phyloP scores from a whole-genome alignment of 1,140 invertebrate species.

The Drosophila serrata region DNA sequence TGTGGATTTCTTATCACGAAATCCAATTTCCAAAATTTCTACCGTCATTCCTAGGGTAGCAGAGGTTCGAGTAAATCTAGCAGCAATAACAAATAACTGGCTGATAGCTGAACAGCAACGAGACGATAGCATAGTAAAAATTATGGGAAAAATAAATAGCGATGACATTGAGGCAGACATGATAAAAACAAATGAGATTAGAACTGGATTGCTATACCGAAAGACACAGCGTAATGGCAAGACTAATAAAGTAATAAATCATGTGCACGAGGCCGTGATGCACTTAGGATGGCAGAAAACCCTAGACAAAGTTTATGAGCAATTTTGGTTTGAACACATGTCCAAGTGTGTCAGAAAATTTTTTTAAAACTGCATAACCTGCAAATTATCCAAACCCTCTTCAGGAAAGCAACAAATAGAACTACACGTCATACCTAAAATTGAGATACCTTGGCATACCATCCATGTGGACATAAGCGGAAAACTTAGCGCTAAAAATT shows the following conservation, averaged over 20 bases:
- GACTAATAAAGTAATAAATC: constrained; percentile 28
- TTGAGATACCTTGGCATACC: too few relatives aligned
- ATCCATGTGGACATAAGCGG: too few relatives aligned
- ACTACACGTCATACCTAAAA: not conserved
- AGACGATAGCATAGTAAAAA: not conserved
- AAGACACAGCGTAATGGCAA: constrained; percentile 16
- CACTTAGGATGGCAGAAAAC: constrained; percentile 26
- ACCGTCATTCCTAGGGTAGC: too few relatives aligned
- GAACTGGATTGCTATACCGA: not conserved
- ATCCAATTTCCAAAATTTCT: not conserved
- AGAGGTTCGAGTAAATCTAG: too few relatives aligned
- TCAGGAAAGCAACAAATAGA: constrained; percentile 1
- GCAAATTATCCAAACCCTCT: not conserved
- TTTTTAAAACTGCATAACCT: constrained; percentile 3
- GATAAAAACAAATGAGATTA: constrained; percentile 4
- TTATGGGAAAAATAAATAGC: constrained; percentile 3
- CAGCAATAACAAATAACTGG: constrained; percentile 5
- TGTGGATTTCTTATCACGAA: not conserved
- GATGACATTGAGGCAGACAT: not conserved
- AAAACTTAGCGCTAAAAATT: too few relatives aligned
- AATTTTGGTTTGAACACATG: constrained; percentile 1
- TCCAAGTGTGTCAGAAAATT: constrained; percentile 2
- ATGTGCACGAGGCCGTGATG: constrained; percentile 22
- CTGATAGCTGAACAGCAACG: constrained; percentile 7
- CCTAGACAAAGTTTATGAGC: constrained; percentile 19